A percentile compares a stretch with the other conserved stretches of the same genome.
Conservation (phyloP, 2,888 invertebrate genomes). For the Hydraecia micacea region DNA sequence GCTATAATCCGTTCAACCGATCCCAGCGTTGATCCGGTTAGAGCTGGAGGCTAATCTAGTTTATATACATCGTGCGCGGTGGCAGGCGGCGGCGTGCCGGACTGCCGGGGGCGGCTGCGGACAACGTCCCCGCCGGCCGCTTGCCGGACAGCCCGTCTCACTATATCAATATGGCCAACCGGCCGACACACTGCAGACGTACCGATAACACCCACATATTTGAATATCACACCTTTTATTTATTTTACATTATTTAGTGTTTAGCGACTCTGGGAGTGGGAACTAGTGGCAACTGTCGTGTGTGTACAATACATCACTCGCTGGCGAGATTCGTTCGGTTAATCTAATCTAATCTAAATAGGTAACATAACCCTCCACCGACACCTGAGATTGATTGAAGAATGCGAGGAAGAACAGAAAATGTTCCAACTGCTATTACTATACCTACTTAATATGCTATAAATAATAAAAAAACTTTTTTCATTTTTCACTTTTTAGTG, state of each 20-base stretch:
- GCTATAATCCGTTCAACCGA: slow-evolving; percentile 35
- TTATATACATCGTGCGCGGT: slow-evolving; percentile 40
- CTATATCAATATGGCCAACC: too few species aligned
- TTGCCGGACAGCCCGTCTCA: neutral
- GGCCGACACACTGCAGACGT: neutral
- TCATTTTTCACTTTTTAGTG: too few species aligned
- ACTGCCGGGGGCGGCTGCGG: neutral
- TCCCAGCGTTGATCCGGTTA: slow-evolving; percentile 50
- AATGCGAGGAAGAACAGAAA: slow-evolving; percentile 41
- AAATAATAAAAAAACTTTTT: too few species aligned
- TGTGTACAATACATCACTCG: slow-evolving; percentile 2
- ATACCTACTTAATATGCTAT: too few species aligned
- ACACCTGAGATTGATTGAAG: slow-evolving; percentile 62
- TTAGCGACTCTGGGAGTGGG: neutral
- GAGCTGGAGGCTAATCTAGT: slow-evolving; percentile 54
- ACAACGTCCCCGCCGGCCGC: neutral
- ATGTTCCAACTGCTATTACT: neutral
- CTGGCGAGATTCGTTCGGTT: slow-evolving; percentile 26
- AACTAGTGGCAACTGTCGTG: neutral
- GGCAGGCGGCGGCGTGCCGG: neutral
- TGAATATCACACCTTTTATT: slow-evolving; percentile 14
- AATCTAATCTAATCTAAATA: slow-evolving; percentile 66
- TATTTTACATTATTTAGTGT: too few species aligned
- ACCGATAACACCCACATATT: slow-evolving; percentile 6
- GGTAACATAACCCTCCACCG: slow-evolving; percentile 53